These are phyloP conservation scores for Cheirogaleus medius DNA, from an alignment of 2,113 vertebrate species.

Conservation along the genomic window DNA sequence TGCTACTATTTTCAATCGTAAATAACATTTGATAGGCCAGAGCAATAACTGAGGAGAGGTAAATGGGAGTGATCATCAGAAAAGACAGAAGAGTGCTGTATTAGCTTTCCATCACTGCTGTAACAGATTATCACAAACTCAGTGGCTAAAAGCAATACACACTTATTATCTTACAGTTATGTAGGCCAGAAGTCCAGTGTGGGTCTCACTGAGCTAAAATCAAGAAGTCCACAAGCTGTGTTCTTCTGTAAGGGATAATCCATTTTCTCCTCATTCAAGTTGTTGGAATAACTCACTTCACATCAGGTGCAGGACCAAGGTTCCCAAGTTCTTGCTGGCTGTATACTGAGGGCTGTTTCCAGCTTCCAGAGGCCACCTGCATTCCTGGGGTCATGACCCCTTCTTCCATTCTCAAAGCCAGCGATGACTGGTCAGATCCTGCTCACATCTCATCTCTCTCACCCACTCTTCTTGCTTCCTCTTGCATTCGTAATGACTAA, in stretches of 20 bases:
- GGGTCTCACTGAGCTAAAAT: background rate
- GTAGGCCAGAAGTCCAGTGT: background rate
- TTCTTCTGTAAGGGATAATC: background rate
- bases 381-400: background rate
- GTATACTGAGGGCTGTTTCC: background rate
- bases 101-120: background rate
- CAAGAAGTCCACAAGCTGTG: background rate
- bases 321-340: background rate
- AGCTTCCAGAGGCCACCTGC: background rate
- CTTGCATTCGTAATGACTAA: background rate
- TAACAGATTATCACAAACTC: background rate
- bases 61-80: background rate
- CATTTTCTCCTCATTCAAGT: background rate
- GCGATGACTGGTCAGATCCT: background rate
- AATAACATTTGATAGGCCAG: background rate
- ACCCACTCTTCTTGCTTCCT: background rate
- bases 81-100: background rate
- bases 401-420: background rate
- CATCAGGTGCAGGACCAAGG: background rate
- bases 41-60: background rate
- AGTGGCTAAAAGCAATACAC: background rate
- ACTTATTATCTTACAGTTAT: background rate
- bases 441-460: background rate
- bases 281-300: background rate
- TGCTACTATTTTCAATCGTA: background rate